Conservation (phyloP, 1,140 invertebrate species). For the Trinorchestia longiramus region DNA sequence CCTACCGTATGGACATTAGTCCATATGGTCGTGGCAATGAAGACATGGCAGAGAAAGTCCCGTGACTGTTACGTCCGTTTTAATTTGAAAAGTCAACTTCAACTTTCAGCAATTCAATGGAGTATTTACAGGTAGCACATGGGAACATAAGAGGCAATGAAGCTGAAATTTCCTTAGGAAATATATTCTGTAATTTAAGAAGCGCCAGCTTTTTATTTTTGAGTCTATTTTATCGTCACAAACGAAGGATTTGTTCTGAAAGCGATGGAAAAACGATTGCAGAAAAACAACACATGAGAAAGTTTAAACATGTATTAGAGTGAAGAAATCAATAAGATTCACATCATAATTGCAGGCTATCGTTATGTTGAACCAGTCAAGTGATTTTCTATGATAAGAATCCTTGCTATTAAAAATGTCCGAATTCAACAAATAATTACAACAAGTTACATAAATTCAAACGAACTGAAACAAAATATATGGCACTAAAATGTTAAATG, state of each 20-base stretch:
- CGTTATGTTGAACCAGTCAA: neutral
- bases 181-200: neutral
- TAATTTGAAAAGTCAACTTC: neutral
- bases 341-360: neutral
- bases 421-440: neutral
- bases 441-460: neutral
- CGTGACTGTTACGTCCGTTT: constrained; percentile 6
- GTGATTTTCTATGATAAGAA: neutral
- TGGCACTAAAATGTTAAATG: neutral
- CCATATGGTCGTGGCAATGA: neutral
- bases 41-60: neutral
- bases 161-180: neutral
- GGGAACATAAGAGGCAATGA: neutral
- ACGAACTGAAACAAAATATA: neutral
- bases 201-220: neutral
- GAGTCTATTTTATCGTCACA: neutral
- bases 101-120: neutral
- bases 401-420: too few relatives aligned
- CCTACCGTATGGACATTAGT: neutral
- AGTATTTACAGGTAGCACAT: neutral
- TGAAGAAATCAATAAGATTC: neutral
- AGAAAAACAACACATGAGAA: neutral
- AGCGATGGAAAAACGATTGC: neutral
- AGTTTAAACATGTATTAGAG: neutral
- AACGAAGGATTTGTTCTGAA: neutral